phyloP scores from a whole-genome alignment of 1,140 invertebrate genomes.

The Aricia agestis region DNA sequence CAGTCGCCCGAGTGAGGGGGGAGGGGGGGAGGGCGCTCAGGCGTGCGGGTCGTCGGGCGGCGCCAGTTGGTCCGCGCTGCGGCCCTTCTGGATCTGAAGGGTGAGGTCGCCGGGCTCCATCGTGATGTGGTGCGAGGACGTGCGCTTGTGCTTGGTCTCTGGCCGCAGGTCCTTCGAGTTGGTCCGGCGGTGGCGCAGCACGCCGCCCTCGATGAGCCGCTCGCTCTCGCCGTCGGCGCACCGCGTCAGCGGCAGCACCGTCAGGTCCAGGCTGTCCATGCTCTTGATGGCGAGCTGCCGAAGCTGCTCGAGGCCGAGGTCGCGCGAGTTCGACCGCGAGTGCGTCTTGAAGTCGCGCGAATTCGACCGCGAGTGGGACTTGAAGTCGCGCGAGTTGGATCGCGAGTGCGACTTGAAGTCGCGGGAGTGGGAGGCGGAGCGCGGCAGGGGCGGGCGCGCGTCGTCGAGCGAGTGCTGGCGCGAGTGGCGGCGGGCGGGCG shows the following conservation, averaged over 20 bases:
- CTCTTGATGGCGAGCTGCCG: constrained; percentile 66
- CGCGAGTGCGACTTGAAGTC: constrained; percentile 62
- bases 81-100: constrained; percentile 58
- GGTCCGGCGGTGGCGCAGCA: constrained; percentile 77
- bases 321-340: constrained; percentile 59
- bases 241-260: constrained; percentile 54
- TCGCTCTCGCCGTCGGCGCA: constrained; percentile 70
- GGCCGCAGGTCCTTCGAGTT: constrained; percentile 76
- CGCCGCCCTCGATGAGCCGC: constrained; percentile 70
- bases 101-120: constrained; percentile 60
- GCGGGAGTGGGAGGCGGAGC: constrained; percentile 48
- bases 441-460: constrained; percentile 38
- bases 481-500: constrained; percentile 42
- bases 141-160: constrained; percentile 58
- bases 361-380: constrained; percentile 50
- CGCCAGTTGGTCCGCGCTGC: constrained; percentile 61
- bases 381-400: constrained; percentile 60
- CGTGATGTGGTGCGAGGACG: constrained; percentile 68
- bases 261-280: constrained; percentile 70
- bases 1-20: neutral
- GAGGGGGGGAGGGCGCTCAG: constrained; percentile 27
- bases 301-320: constrained; percentile 64
- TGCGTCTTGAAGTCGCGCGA: constrained; percentile 59
- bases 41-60: constrained; percentile 46
- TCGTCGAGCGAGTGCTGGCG: constrained; percentile 40